phyloP scores from a whole-genome alignment of 2,888 invertebrate species.

The Thymelicus sylvestris region DNA sequence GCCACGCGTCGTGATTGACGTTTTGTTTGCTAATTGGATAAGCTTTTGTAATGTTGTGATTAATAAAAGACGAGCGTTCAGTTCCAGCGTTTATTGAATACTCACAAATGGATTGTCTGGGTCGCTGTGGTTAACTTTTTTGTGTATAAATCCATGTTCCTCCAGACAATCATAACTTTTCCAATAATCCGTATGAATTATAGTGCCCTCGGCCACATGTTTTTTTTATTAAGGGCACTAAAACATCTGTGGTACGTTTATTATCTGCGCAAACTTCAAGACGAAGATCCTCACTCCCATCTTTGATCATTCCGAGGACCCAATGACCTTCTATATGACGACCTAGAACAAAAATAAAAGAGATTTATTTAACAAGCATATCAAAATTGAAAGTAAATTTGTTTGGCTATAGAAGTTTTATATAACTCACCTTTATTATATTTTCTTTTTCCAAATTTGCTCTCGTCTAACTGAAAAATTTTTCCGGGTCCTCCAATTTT shows the following conservation, averaged over 20 bases:
- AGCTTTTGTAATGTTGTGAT: no score
- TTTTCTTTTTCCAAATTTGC: constrained; percentile 45
- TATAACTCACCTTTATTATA: constrained; percentile 32
- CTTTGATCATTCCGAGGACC: neutral
- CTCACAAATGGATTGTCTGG: no score
- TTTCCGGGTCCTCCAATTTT: constrained; percentile 42
- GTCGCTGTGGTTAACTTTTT: no score
- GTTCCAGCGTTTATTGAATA: no score
- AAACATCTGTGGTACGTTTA: neutral
- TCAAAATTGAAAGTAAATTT: no score
- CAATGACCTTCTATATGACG: neutral
- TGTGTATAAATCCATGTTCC: neutral
- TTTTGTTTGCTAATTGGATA: no score
- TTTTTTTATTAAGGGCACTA: neutral
- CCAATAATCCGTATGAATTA: neutral
- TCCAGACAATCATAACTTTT: no score
- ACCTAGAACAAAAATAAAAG: neutral
- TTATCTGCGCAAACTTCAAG: neutral
- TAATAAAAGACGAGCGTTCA: no score
- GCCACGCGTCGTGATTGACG: no score
- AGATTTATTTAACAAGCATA: no score
- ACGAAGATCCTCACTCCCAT: constrained; percentile 1
- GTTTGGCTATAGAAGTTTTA: neutral
- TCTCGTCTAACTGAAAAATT: constrained; percentile 44
- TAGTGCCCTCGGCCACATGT: neutral